Evolutionary conservation across 1,140 invertebrate species (phyloP), one percentile per base, ranked within the genome.

Genomic region (Chrysopa pallens): DNA sequence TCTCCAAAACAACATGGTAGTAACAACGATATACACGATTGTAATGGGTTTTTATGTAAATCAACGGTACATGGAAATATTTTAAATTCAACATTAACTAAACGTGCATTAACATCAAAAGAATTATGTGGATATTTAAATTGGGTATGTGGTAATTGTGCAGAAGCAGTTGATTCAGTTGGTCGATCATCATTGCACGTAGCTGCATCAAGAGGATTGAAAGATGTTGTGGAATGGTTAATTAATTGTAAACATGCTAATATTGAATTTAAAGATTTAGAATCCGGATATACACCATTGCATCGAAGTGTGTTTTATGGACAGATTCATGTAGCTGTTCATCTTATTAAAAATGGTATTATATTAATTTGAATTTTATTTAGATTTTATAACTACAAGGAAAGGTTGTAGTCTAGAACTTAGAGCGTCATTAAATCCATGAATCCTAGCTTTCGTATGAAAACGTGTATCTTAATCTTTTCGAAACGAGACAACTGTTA

Each of bases 271-370:
- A 70, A 69, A 48, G 81, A 85, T 57, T 46, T 54, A 1, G 80
- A 84, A 58, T 84, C 79, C 14, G 78, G 78, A 1, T 84, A 80
- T 59, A 82, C 81, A 11, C 66, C 81, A 1, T 57, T 85, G 12
- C 83, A 86, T 58, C 61, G 78, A 48, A 77, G 78, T 46, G 61
- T 83, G 23, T 83, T 79, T 59, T 83, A 81, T 65, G 81, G 81
- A 1, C 78, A 84, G 46, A 68, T 86, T 46, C 59, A 72, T 48
- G 61, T 67, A 11, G 74, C 77, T 39, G 67, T 78, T 37, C 54
- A 64, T 23, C 59, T 86, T 3, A 70, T 82, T 45, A 69, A 75
- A 56, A 50, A 63, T 44, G 70, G 70, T 70, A 43, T 36, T 9
- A 6, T 15, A 9, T n/a, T n/a, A n/a, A n/a, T n/a, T n/a, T n/a